Conservation (phyloP, 2,888 invertebrate species). For the Polymixis lichenea region DNA sequence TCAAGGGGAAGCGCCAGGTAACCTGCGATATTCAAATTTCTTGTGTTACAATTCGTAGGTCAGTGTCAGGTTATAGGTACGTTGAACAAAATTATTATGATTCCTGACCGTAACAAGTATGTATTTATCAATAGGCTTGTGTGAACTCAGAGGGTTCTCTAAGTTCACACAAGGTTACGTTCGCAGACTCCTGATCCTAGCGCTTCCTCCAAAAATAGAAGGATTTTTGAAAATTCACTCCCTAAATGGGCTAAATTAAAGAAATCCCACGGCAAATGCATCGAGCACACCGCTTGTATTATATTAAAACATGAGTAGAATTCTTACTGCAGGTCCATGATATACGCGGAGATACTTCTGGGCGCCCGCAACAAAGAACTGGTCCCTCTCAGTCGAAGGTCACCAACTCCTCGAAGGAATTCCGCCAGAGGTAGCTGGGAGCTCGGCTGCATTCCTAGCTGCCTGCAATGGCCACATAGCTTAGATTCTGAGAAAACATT, state of each 20-base stretch:
- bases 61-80: no score
- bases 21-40: no score
- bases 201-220: not conserved
- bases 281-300: not conserved
- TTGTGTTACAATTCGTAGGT: no score
- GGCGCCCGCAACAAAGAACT: constrained; percentile 92
- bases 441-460: constrained; percentile 79
- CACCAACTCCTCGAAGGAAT: constrained; percentile 92
- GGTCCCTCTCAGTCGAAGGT: constrained; percentile 92
- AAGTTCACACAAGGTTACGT: no score
- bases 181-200: no score
- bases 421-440: constrained; percentile 78
- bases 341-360: constrained; percentile 77
- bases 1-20: not conserved
- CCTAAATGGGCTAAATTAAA: no score
- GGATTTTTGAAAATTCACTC: not conserved
- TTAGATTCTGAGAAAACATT: not conserved
- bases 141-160: no score
- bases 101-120: no score
- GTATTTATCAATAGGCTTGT: no score
- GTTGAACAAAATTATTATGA: no score
- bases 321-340: constrained; percentile 80
- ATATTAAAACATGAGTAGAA: not conserved
- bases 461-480: constrained; percentile 69
- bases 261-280: not conserved